These are phyloP conservation scores for Macrotis lagotis DNA, from an alignment of 2,113 vertebrate genomes.

Conservation along the genomic window DNA sequence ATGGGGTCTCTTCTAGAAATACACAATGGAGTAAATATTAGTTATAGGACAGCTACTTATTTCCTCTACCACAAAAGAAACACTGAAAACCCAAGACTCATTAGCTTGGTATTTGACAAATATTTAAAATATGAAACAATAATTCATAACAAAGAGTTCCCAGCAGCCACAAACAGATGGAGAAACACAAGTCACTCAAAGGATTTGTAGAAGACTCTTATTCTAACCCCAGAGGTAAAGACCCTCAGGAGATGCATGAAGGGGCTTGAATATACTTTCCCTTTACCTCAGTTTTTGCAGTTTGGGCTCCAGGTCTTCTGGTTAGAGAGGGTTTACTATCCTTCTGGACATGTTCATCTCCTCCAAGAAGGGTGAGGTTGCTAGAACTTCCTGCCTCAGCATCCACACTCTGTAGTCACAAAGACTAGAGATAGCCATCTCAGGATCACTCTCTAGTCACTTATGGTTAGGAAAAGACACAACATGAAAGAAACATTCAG, in stretches of 20 bases:
- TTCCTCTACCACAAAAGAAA: neutral
- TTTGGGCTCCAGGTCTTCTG: neutral
- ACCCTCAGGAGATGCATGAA: neutral
- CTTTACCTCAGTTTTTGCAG: neutral
- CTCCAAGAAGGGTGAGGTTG: neutral
- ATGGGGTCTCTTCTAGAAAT: neutral
- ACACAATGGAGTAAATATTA: neutral
- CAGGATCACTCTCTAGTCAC: neutral
- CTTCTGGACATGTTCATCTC: neutral
- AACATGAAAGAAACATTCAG: neutral
- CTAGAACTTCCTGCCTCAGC: neutral
- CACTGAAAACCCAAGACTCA: neutral
- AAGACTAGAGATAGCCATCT: neutral
- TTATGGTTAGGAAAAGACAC: neutral
- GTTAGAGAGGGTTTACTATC: neutral
- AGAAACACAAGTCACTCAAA: neutral
- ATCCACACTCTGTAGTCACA: neutral
- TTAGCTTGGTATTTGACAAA: neutral
- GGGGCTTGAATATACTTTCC: neutral
- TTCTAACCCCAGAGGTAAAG: neutral
- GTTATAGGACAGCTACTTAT: neutral
- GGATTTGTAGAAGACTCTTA: neutral
- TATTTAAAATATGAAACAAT: neutral
- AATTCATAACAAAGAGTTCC: neutral
- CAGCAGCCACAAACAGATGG: neutral